These are phyloP conservation scores for Coleophora deauratella DNA, from an alignment of 2,888 invertebrate genomes.

Conservation along the genomic window DNA sequence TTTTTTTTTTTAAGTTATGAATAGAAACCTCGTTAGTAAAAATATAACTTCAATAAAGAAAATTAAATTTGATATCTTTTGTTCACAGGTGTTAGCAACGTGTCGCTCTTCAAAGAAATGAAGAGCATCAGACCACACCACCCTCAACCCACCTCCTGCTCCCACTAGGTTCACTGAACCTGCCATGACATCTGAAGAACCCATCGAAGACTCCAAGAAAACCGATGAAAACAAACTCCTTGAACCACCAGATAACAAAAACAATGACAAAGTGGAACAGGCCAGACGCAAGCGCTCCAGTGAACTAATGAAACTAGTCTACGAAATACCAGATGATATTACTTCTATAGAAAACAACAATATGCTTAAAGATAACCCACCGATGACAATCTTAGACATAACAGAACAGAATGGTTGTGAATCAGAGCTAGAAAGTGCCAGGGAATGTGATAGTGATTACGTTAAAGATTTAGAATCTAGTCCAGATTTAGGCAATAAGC, in stretches of 20 bases:
- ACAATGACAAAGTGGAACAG: conserved; percentile 37
- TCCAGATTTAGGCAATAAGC: conserved; percentile 57
- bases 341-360: conserved; percentile 49
- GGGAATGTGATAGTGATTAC: conserved; percentile 47
- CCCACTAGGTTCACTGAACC: conserved; percentile 27
- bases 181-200: conserved; percentile 67
- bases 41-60: too few species aligned
- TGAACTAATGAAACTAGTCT: conserved; percentile 64
- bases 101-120: conserved; percentile 34
- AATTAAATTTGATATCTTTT: conserved; percentile 11
- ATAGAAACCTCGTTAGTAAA: too few species aligned
- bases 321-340: conserved; percentile 62
- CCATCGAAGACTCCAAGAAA: conserved; percentile 54
- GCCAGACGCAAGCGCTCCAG: conserved; percentile 35
- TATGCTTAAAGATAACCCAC: conserved; percentile 64
- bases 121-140: conserved; percentile 23
- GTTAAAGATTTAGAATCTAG: conserved; percentile 40
- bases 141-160: conserved; percentile 12
- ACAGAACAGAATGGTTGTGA: conserved; percentile 69
- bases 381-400: conserved; percentile 61
- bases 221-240: conserved; percentile 44
- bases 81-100: conserved; percentile 15
- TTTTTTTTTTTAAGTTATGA: too few species aligned
- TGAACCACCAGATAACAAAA: conserved; percentile 39
- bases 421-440: conserved; percentile 37